Evolutionary conservation across 2,888 invertebrate genomes (phyloP).

Genomic region (Dolichomitus sp.): DNA sequence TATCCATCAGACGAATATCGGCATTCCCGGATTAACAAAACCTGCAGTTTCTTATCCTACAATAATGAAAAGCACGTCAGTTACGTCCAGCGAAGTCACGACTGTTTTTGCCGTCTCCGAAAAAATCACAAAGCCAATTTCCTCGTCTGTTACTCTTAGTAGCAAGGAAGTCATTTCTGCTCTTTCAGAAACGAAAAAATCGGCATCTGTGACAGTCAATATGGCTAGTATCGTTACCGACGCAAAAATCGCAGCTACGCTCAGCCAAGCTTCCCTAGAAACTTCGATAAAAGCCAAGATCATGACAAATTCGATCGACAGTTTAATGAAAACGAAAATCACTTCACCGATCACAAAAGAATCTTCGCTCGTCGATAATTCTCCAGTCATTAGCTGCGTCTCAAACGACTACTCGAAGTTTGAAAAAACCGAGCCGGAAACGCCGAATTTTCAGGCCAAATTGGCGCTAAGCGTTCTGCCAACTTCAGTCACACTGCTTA

Average conservation of each 20-base stretch:
- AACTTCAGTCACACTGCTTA: conserved; percentile 77
- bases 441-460: conserved; percentile 66
- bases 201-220: conserved; percentile 65
- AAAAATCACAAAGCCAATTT: conserved; percentile 56
- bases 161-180: conserved; percentile 67
- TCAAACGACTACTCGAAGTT: conserved; percentile 29
- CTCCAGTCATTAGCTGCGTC: not conserved
- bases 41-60: conserved; percentile 69
- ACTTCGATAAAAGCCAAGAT: conserved; percentile 45
- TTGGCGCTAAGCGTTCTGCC: conserved; percentile 75
- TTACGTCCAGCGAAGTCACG: conserved; percentile 22
- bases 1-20: conserved; percentile 81
- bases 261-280: conserved; percentile 76
- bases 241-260: conserved; percentile 80
- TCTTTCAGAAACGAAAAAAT: conserved; percentile 71
- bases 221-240: conserved; percentile 80
- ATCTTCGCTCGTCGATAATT: not conserved
- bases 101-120: conserved; percentile 31
- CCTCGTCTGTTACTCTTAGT: conserved; percentile 49
- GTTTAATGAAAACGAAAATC: conserved; percentile 43
- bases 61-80: conserved; percentile 38
- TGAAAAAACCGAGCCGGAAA: conserved; percentile 31
- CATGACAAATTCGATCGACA: conserved; percentile 53
- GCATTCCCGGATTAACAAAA: conserved; percentile 75
- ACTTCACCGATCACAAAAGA: conserved; percentile 15